These are phyloP conservation scores for Hypomecis atomaria DNA, from an alignment of 2,888 invertebrate genomes.

Conservation along the genomic window DNA sequence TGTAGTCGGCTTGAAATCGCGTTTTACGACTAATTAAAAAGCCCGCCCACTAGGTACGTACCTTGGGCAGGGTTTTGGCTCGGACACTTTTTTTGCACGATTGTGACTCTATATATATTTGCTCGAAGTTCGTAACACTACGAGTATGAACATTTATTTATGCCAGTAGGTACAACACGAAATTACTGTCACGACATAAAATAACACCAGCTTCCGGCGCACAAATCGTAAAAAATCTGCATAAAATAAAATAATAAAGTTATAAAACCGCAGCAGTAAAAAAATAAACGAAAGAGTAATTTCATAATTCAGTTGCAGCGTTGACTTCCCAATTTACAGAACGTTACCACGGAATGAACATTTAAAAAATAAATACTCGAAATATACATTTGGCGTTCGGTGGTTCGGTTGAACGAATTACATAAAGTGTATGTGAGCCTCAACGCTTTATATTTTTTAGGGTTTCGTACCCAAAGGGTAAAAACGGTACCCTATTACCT, in stretches of 20 bases:
- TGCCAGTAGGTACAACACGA: not conserved
- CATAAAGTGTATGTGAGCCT: slow-evolving; percentile 38
- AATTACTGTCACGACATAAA: slow-evolving; percentile 1
- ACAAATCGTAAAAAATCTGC: slow-evolving; percentile 35
- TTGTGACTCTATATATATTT: too few species aligned
- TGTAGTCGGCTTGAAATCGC: too few species aligned
- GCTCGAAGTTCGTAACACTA: too few species aligned
- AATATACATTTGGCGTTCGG: slow-evolving; percentile 48
- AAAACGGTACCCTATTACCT: not conserved
- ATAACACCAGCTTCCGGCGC: slow-evolving; percentile 28
- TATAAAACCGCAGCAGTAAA: slow-evolving; percentile 33
- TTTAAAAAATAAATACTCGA: slow-evolving; percentile 56
- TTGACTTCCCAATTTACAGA: slow-evolving; percentile 50
- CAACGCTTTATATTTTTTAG: too few species aligned
- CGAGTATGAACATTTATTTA: not conserved
- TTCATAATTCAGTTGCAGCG: slow-evolving; percentile 52
- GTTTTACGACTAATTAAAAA: too few species aligned
- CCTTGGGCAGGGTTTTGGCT: too few species aligned
- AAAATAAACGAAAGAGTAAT: slow-evolving; percentile 44
- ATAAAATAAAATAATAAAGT: slow-evolving; percentile 30
- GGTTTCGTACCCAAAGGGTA: too few species aligned
- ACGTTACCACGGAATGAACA: slow-evolving; percentile 42
- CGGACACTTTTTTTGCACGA: too few species aligned
- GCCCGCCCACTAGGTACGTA: too few species aligned
- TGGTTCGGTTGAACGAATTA: slow-evolving; percentile 52